These are phyloP conservation scores for Drosophila mercatorum DNA, from an alignment of 2,888 invertebrate species.

Conservation along the genomic window DNA sequence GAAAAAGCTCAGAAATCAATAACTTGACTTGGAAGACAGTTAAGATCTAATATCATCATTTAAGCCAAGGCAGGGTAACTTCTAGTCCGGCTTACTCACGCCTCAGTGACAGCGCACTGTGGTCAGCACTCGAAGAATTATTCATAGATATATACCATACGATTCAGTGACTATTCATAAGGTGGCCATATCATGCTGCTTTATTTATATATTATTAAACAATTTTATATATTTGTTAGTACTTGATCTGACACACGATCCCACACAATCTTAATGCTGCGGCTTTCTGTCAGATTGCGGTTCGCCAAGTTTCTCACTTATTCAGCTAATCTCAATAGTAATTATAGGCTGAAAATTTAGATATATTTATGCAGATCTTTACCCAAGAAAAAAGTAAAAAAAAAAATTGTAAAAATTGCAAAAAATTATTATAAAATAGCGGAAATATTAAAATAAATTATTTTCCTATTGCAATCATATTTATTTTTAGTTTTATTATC, in stretches of 20 bases:
- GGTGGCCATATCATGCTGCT: not conserved
- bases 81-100: not conserved
- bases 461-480: too few species aligned
- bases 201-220: not conserved
- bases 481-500: too few species aligned
- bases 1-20: not conserved
- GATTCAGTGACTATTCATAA: not conserved
- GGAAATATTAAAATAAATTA: too few species aligned
- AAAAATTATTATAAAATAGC: too few species aligned
- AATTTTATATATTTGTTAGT: not conserved
- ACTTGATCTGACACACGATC: constrained; percentile 17
- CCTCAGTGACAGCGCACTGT: constrained; percentile 35
- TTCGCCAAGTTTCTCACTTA: constrained; percentile 1
- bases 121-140: constrained; percentile 20
- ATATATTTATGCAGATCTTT: too few species aligned
- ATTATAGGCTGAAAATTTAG: not conserved
- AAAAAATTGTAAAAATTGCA: too few species aligned
- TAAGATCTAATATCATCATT: not conserved
- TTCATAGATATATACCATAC: constrained; percentile 2
- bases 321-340: not conserved
- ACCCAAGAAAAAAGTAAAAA: too few species aligned
- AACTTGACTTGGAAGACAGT: too few species aligned
- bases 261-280: constrained; percentile 6
- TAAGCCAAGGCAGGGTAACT: constrained; percentile 14
- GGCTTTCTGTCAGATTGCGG: constrained; percentile 3